Evolutionary conservation across 2,113 vertebrate species (phyloP).

Genomic region (Epinephelus cyanopodus): DNA sequence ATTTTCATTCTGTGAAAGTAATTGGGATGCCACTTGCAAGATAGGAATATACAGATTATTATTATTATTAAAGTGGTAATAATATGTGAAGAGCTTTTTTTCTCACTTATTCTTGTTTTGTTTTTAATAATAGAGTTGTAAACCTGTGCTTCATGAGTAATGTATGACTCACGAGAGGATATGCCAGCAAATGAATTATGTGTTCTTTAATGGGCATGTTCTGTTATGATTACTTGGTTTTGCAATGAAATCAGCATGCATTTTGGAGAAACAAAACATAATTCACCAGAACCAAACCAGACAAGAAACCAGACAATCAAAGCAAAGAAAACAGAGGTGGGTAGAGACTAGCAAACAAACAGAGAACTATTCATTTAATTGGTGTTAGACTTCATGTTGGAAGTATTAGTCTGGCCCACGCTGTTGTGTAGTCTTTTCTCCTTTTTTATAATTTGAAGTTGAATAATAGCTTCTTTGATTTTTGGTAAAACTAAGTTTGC

Average conservation of each 20-base stretch:
- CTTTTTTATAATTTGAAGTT: no score
- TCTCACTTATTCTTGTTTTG: background rate
- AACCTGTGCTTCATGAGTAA: constrained; percentile 24
- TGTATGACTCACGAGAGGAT: constrained; percentile 36
- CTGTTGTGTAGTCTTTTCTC: background rate
- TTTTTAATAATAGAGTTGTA: constrained; percentile 16
- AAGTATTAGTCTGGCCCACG: no score
- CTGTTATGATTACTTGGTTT: constrained; percentile 17
- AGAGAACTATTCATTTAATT: background rate
- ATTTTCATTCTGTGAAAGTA: background rate
- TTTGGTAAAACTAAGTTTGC: background rate
- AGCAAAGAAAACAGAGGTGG: background rate
- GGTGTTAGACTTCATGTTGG: background rate
- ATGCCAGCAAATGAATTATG: background rate
- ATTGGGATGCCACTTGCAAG: background rate
- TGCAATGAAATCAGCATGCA: constrained; percentile 30
- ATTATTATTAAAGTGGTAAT: background rate
- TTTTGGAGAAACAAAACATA: background rate
- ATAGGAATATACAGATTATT: background rate
- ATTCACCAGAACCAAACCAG: constrained; percentile 19
- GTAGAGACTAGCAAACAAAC: background rate
- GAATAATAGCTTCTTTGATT: background rate
- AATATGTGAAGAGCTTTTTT: background rate
- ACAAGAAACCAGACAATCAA: background rate
- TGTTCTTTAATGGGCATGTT: constrained; percentile 3